These are phyloP conservation scores for Drosophila fungiperda DNA, from an alignment of 2,888 invertebrate species.

Conservation along the genomic window DNA sequence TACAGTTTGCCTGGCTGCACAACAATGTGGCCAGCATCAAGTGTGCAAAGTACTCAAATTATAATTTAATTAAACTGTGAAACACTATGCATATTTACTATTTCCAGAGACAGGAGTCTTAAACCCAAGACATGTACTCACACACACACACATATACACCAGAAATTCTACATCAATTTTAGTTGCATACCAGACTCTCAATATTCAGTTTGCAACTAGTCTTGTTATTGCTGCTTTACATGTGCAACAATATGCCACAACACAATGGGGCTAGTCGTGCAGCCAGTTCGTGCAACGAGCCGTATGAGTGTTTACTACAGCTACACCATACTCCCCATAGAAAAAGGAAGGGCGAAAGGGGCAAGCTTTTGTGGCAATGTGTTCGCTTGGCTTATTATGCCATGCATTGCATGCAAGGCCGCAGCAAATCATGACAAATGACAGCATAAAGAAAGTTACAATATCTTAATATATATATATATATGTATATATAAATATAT, in stretches of 20 bases:
- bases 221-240: conserved; percentile 47
- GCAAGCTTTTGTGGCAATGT: conserved; percentile 28
- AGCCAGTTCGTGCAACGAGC: conserved; percentile 76
- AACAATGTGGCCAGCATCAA: conserved; percentile 24
- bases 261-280: conserved; percentile 77
- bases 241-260: conserved; percentile 78
- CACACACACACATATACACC: neutral
- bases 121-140: conserved; percentile 12
- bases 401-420: conserved; percentile 65
- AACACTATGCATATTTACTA: conserved; percentile 57
- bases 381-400: conserved; percentile 75
- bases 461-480: conserved; percentile 20
- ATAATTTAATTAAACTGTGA: conserved; percentile 77
- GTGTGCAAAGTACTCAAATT: conserved; percentile 62
- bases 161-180: neutral
- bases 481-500: neutral
- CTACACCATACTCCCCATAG: neutral
- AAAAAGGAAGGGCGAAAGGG: neutral
- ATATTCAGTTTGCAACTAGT: conserved; percentile 23
- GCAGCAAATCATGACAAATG: conserved; percentile 76
- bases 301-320: conserved; percentile 77
- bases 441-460: conserved; percentile 42
- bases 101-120: conserved; percentile 38
- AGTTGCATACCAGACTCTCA: conserved; percentile 44
- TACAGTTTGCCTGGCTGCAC: conserved; percentile 10